Conservation (phyloP, 2,797 vertebrate species). For the Falco biarmicus region DNA sequence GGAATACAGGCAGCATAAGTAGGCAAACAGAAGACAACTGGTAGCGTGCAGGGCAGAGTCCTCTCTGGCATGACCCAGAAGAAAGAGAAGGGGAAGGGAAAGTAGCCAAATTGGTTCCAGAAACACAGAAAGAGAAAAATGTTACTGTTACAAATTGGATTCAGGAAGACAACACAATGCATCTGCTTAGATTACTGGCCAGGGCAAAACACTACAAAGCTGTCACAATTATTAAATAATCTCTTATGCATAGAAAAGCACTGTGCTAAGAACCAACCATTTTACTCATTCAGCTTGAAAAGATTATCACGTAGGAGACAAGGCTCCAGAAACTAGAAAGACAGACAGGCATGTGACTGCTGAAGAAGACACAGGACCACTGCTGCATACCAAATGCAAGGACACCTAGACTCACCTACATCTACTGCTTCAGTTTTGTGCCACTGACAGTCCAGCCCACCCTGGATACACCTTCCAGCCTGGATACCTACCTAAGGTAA, state of each 20-base stretch:
- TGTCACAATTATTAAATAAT: background rate
- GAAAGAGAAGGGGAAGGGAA: background rate
- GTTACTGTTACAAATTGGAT: slow-evolving; percentile 35
- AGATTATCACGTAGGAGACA: background rate
- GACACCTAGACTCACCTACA: background rate
- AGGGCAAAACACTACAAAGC: background rate
- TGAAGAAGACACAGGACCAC: background rate
- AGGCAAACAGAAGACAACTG: background rate
- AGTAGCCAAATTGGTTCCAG: slow-evolving; percentile 33
- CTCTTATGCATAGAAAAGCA: background rate
- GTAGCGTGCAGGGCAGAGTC: background rate
- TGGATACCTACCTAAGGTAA: accelerated
- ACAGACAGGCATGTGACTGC: background rate
- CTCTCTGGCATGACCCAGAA: background rate
- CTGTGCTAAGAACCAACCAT: background rate
- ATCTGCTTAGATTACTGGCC: background rate
- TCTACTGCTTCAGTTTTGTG: background rate
- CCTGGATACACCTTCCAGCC: background rate
- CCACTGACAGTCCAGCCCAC: background rate
- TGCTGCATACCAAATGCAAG: background rate
- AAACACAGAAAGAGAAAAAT: slow-evolving; percentile 15
- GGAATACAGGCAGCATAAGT: accelerated
- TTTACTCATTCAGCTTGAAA: background rate
- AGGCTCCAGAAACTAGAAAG: background rate
- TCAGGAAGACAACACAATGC: slow-evolving; percentile 22